Evolutionary conservation across 2,888 invertebrate genomes (phyloP).

Genomic region (Chymomyza caudatula): DNA sequence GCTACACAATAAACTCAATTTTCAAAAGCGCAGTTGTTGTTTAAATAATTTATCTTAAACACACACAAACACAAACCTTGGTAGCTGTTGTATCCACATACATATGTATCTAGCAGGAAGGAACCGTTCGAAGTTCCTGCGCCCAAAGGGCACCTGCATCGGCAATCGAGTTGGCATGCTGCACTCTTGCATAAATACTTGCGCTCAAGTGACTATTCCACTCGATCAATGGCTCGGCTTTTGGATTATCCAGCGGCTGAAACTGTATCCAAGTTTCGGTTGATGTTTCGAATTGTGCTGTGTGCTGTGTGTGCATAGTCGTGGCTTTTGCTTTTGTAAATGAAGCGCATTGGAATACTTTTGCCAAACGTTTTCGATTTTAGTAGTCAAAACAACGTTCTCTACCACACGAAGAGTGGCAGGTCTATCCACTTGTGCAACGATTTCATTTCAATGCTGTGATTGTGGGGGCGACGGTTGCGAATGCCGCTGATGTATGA

Average conservation of each 20-base stretch:
- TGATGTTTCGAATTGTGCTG: conserved; percentile 8
- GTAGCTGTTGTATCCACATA: too few species aligned
- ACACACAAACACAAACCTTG: conserved; percentile 28
- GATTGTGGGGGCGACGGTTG: background rate
- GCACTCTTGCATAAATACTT: conserved; percentile 36
- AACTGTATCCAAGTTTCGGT: background rate
- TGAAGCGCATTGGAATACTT: conserved; percentile 43
- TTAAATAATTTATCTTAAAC: conserved; percentile 64
- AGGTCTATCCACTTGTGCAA: background rate
- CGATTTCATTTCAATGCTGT: conserved; percentile 28
- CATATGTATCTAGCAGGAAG: too few species aligned
- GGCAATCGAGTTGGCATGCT: conserved; percentile 6
- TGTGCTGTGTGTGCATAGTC: conserved; percentile 8
- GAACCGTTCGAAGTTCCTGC: background rate
- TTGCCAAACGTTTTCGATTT: background rate
- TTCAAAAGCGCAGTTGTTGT: conserved; percentile 64
- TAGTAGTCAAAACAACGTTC: background rate
- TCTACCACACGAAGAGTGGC: background rate
- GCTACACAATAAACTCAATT: conserved; percentile 63
- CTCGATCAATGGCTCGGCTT: too few species aligned
- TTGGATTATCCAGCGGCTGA: too few species aligned
- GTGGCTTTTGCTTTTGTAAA: conserved; percentile 41
- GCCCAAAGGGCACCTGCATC: background rate
- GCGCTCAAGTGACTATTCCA: background rate
- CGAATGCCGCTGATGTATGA: conserved; percentile 12